Evolutionary conservation across 2,113 vertebrate species (phyloP).

Genomic region (Poeciliopsis occidentalis): DNA sequence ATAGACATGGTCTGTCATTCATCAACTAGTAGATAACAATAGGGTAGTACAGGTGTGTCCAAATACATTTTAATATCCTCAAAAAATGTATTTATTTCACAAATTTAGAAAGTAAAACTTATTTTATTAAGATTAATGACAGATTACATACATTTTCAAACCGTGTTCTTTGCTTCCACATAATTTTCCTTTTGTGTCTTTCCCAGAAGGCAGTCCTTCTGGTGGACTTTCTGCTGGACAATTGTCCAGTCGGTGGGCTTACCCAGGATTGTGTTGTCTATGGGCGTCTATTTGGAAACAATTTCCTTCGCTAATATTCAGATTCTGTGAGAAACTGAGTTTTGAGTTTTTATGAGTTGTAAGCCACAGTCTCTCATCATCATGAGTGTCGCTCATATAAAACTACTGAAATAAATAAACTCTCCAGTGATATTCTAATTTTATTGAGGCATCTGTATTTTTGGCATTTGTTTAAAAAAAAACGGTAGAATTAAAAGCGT

Average conservation of each 20-base stretch:
- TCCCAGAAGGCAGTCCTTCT: not conserved
- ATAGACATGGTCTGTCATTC: slow-evolving; percentile 24
- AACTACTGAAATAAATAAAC: not conserved
- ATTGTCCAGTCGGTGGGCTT: not conserved
- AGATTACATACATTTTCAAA: not conserved
- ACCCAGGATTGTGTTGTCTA: not conserved
- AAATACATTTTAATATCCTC: not conserved
- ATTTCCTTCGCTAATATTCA: not conserved
- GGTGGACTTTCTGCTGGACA: not conserved
- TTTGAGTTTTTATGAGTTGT: not conserved
- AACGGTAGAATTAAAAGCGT: slow-evolving; percentile 40
- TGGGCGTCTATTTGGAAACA: not conserved
- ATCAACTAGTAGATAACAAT: slow-evolving; percentile 35
- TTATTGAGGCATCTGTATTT: not conserved
- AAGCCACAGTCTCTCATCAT: not conserved
- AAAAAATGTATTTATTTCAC: not conserved
- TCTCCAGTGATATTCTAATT: not conserved
- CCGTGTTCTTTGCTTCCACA: not conserved
- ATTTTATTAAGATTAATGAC: not conserved
- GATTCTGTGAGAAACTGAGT: not conserved
- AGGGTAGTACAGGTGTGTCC: slow-evolving; percentile 5
- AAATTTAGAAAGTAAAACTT: not conserved
- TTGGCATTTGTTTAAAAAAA: slow-evolving; percentile 23
- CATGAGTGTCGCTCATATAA: not conserved
- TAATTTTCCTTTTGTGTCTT: not conserved